These are phyloP conservation scores for Apomyelois bistriatella DNA, from an alignment of 2,888 invertebrate genomes.

Conservation along the genomic window DNA sequence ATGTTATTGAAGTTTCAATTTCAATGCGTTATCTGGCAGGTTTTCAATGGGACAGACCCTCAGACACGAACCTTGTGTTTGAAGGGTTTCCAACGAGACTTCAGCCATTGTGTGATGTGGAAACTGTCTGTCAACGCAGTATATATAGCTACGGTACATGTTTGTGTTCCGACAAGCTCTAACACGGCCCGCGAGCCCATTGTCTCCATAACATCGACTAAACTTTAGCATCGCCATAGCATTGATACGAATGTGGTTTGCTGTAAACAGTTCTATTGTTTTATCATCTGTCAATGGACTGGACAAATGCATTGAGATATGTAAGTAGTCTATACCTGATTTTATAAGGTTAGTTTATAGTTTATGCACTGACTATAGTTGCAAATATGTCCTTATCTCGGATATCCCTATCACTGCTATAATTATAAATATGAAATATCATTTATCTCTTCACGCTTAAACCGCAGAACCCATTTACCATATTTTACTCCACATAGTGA, in stretches of 20 bases:
- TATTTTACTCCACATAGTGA: too few relatives aligned
- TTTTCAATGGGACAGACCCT: conserved; percentile 11
- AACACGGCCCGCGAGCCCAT: conserved; percentile 11
- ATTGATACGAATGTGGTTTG: neutral
- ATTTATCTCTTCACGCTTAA: too few relatives aligned
- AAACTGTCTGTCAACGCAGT: conserved; percentile 17
- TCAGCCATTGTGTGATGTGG: conserved; percentile 15
- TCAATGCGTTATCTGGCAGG: conserved; percentile 9
- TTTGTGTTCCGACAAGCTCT: neutral
- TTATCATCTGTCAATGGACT: neutral
- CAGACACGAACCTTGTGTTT: conserved; percentile 1
- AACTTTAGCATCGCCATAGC: conserved; percentile 19
- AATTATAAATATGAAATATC: too few relatives aligned
- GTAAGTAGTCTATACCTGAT: too few relatives aligned
- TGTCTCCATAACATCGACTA: conserved; percentile 24
- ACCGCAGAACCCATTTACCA: too few relatives aligned
- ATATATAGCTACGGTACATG: neutral
- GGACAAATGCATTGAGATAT: neutral
- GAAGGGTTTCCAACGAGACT: conserved; percentile 12
- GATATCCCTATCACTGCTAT: too few relatives aligned
- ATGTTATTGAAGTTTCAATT: conserved; percentile 6
- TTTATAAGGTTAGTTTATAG: too few relatives aligned
- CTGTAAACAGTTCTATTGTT: neutral
- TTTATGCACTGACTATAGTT: too few relatives aligned
- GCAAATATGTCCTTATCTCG: too few relatives aligned